Evolutionary conservation across 2,113 vertebrate genomes (phyloP).

Genomic region (Herpetotheres cachinnans): DNA sequence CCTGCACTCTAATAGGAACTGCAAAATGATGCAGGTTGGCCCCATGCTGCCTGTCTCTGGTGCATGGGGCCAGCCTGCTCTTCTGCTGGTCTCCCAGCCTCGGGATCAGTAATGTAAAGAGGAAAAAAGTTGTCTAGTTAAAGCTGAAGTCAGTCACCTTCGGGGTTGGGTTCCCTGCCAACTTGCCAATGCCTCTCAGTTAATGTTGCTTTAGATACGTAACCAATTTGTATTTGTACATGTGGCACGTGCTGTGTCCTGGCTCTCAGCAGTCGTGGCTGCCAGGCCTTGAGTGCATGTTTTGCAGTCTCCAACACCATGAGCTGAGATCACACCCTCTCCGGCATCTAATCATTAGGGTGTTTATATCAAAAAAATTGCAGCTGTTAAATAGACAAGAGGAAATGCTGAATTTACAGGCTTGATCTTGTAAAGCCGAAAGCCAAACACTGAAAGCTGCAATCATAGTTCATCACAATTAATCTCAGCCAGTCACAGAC

Average conservation of each 20-base stretch:
- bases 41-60: background rate
- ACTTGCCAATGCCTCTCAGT: accelerated
- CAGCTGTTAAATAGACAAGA: background rate
- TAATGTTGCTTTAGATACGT: background rate
- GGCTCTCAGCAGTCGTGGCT: background rate
- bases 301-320: background rate
- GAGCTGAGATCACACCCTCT: background rate
- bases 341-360: accelerated
- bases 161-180: background rate
- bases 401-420: background rate
- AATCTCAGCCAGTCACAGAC: background rate
- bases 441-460: background rate
- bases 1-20: background rate
- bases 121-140: background rate
- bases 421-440: background rate
- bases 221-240: background rate
- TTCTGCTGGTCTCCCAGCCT: background rate
- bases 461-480: background rate
- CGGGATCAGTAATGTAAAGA: background rate
- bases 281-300: background rate
- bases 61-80: background rate
- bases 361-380: background rate
- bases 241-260: accelerated
- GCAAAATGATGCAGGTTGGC: background rate
- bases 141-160: background rate